A percentile compares a stretch with the other conserved stretches of the same genome.
Evolutionary conservation across 2,797 vertebrate genomes (phyloP).

Genomic region (Cossypha polioptera): DNA sequence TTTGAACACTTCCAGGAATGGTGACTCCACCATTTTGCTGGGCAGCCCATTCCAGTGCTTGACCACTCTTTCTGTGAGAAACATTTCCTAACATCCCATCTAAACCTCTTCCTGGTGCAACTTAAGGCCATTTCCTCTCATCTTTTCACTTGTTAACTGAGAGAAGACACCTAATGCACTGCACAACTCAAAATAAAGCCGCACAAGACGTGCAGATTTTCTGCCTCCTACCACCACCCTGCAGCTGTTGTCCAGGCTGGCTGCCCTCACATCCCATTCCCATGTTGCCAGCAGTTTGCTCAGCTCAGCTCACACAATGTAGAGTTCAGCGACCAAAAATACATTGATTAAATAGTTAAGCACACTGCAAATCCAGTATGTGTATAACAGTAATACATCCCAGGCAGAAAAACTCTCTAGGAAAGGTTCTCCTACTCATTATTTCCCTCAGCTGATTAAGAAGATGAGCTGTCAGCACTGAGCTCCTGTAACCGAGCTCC

Average conservation of each 20-base stretch:
- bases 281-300: background rate
- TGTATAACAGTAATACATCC: background rate
- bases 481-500: rapidly evolving
- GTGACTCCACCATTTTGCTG: background rate
- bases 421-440: background rate
- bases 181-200: background rate
- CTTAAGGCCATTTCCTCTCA: background rate
- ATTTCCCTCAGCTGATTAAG: background rate
- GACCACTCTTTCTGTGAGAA: background rate
- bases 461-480: background rate
- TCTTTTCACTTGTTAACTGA: background rate
- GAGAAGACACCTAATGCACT: background rate
- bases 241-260: background rate
- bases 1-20: background rate
- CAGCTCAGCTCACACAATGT: background rate
- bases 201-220: background rate
- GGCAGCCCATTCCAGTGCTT: background rate
- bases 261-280: background rate
- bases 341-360: background rate
- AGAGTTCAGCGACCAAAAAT: background rate
- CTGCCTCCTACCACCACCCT: background rate
- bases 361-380: background rate
- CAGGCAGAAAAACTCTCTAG: background rate
- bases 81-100: background rate
- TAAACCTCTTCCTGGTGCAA: background rate